Conservation (phyloP, 2,888 invertebrate species). For the Luperina testacea region DNA sequence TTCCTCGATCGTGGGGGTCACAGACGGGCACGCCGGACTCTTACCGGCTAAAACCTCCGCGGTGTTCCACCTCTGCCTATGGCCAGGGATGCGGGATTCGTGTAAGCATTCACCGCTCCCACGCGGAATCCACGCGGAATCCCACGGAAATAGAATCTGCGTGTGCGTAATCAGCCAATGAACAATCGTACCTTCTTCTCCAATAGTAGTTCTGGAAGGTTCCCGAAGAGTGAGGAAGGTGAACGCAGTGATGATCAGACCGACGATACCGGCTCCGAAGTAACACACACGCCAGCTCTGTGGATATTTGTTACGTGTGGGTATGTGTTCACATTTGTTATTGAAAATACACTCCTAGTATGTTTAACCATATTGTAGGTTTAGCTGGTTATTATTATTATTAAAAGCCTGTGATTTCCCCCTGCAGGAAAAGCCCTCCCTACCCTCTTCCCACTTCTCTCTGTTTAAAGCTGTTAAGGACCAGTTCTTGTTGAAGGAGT, state of each 20-base stretch:
- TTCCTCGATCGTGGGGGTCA: no score
- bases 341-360: neutral
- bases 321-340: neutral
- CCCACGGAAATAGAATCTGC: no score
- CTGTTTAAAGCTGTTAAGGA: neutral
- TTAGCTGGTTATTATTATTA: neutral
- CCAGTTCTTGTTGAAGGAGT: neutral
- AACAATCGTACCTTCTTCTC: constrained; percentile 91
- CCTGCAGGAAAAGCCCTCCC: neutral
- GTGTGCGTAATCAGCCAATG: neutral
- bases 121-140: no score
- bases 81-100: no score
- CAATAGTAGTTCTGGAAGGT: constrained; percentile 93
- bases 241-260: constrained; percentile 92
- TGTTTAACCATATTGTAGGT: neutral
- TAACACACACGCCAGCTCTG: constrained; percentile 96
- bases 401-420: neutral
- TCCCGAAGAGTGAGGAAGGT: constrained; percentile 94
- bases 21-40: no score
- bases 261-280: constrained; percentile 94
- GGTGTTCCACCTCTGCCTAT: no score
- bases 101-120: no score
- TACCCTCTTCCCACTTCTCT: neutral
- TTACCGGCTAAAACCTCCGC: no score
- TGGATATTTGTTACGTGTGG: no score